These are phyloP conservation scores for Trissolcus brochymenae DNA, from an alignment of 2,888 invertebrate species.

Conservation along the genomic window DNA sequence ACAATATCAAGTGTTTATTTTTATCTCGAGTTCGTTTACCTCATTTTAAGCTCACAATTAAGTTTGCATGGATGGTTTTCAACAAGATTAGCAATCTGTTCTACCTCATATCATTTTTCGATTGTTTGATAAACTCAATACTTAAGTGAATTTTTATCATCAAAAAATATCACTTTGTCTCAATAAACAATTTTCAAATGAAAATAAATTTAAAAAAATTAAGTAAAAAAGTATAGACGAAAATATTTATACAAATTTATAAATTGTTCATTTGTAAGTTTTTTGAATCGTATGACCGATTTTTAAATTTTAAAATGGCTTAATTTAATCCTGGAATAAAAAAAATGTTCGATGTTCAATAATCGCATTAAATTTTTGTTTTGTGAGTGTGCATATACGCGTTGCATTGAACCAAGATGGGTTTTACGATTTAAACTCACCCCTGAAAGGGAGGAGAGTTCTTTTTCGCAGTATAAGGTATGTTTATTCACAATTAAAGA, in stretches of 20 bases:
- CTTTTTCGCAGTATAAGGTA: slow-evolving; percentile 27
- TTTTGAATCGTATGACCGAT: background rate
- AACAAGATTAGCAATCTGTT: no score
- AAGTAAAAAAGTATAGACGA: no score
- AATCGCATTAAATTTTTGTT: slow-evolving; percentile 41
- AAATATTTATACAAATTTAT: no score
- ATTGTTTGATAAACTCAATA: no score
- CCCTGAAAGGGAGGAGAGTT: slow-evolving; percentile 25
- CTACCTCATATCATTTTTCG: no score
- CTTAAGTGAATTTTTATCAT: no score
- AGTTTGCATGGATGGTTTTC: no score
- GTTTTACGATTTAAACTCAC: slow-evolving; percentile 41
- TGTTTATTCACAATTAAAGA: slow-evolving; percentile 9
- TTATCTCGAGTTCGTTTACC: slow-evolving; percentile 31
- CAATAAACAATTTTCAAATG: no score
- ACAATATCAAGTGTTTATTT: slow-evolving; percentile 21
- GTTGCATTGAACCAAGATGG: slow-evolving; percentile 32
- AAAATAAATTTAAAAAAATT: no score
- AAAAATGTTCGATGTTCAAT: slow-evolving; percentile 20
- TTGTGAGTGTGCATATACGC: slow-evolving; percentile 15
- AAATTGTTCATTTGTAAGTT: no score
- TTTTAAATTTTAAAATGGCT: no score
- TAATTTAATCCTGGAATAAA: background rate
- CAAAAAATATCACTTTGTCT: no score
- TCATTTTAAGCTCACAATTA: slow-evolving; percentile 13